Evolutionary conservation across 2,888 invertebrate species (phyloP).

Genomic region (Celastrina argiolus): DNA sequence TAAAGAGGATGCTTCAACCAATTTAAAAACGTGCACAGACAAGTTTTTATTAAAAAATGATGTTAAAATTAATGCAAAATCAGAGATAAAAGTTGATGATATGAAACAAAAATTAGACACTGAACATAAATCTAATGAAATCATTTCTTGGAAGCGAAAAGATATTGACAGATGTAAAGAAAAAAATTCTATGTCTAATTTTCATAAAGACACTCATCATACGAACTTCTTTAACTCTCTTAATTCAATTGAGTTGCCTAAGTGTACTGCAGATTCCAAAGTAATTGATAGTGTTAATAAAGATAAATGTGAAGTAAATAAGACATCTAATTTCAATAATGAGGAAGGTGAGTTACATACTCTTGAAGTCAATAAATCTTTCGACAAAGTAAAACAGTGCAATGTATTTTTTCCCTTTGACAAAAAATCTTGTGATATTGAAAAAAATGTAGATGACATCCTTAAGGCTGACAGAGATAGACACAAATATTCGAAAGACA

Average conservation of each 20-base stretch:
- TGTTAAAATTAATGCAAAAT: conserved; percentile 36
- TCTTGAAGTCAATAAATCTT: conserved; percentile 59
- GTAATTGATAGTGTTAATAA: conserved; percentile 48
- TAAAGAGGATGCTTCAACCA: conserved; percentile 30
- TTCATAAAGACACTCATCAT: conserved; percentile 49
- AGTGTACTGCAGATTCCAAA: conserved; percentile 47
- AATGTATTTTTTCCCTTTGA: conserved; percentile 42
- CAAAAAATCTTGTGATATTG: conserved; percentile 50
- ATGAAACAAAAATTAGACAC: conserved; percentile 41
- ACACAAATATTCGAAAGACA: conserved; percentile 52
- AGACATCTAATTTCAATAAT: conserved; percentile 42
- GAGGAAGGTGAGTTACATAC: conserved; percentile 65
- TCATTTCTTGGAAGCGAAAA: conserved; percentile 36
- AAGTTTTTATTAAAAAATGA: conserved; percentile 39
- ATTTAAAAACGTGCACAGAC: conserved; percentile 29
- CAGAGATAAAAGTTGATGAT: conserved; percentile 46
- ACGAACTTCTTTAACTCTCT: conserved; percentile 46
- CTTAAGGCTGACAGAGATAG: conserved; percentile 64
- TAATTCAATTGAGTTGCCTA: conserved; percentile 46
- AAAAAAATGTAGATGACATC: conserved; percentile 61
- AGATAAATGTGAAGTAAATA: conserved; percentile 46
- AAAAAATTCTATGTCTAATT: conserved; percentile 42
- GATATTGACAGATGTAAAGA: conserved; percentile 45
- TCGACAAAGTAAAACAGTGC: conserved; percentile 58
- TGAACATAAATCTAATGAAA: conserved; percentile 40